Evolutionary conservation across 2,113 vertebrate species (phyloP), one percentile per base, ranked within the genome.

Genomic region (Pangasianodon hypophthalmus): DNA sequence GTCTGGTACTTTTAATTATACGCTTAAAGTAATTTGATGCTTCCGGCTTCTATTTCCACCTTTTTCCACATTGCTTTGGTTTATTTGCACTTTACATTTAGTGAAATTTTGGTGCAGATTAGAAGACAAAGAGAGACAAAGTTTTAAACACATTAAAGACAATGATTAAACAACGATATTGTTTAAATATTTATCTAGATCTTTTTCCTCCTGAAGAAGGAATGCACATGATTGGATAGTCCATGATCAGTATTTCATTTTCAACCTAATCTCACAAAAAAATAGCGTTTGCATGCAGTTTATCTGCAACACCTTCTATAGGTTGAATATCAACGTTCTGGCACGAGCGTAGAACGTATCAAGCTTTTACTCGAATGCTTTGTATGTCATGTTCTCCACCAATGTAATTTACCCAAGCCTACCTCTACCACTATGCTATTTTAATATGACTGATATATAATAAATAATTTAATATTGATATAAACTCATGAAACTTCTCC

Each of bases 1-100:
- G 16, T 41, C 52, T 58, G 54, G 32, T 83, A 83, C 52, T 60
- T 83, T 83, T 26, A 83, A 83, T 83, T 41, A 58, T 58, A 24
- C 6, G 32, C 52, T 24, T 11, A 83, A 24, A 83, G 32, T 8
- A 29, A 29, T 29, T 62, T 2, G 56, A 16, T 16, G 32, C 82
- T 60, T 56, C 54, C 14, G 1, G 54, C 0, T 14, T 44, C 18
- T 58, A 41, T 9, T 44, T 41, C 50, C 19, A 26, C 1, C 11
- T 52, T 52, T 19, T 18, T 10, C n/a, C 16, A 8, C 1, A 3
- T 44, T 41, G 50, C 16, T 19, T n/a, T 19, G 50, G 29, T 37
- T 82, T 37, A 56, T 82, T n/a, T 52, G 10, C 14, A n/a, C 13
- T n/a, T 54, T 18, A 19, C 29, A n/a, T 32, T 82, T 56, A 37